phyloP scores from a whole-genome alignment of 2,113 vertebrate genomes.

The Oreocharis arfaki region DNA sequence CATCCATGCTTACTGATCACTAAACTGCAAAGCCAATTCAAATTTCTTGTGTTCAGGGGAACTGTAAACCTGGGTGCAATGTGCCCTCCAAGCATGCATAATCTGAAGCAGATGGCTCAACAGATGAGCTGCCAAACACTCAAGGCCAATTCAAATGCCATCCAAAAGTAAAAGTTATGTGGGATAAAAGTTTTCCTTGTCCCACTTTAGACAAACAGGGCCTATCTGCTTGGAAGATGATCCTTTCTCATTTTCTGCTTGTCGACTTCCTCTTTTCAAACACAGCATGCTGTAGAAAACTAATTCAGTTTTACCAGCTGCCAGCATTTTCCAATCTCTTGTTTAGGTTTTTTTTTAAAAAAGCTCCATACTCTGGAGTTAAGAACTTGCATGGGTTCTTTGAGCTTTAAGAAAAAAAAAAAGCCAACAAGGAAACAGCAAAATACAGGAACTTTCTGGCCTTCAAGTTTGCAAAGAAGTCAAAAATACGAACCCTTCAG shows the following conservation, averaged over 20 bases:
- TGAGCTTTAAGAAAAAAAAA: background rate
- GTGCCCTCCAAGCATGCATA: slow-evolving; percentile 28
- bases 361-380: background rate
- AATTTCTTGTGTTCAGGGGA: background rate
- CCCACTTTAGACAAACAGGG: background rate
- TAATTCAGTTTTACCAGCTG: background rate
- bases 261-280: background rate
- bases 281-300: background rate
- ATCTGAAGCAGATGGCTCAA: slow-evolving; percentile 46
- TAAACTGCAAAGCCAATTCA: background rate
- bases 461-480: background rate
- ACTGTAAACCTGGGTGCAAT: background rate
- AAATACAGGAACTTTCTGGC: background rate
- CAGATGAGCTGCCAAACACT: slow-evolving; percentile 40
- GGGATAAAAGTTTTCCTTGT: slow-evolving; percentile 26
- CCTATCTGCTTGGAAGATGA: background rate
- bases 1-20: background rate
- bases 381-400: background rate
- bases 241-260: background rate
- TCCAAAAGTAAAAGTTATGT: slow-evolving; percentile 38
- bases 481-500: background rate
- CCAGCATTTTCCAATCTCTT: background rate
- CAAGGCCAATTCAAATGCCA: slow-evolving; percentile 40
- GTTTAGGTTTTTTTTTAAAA: background rate
- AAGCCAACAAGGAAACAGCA: background rate